phyloP scores from a whole-genome alignment of 2,113 vertebrate genomes.

The Vidua macroura region DNA sequence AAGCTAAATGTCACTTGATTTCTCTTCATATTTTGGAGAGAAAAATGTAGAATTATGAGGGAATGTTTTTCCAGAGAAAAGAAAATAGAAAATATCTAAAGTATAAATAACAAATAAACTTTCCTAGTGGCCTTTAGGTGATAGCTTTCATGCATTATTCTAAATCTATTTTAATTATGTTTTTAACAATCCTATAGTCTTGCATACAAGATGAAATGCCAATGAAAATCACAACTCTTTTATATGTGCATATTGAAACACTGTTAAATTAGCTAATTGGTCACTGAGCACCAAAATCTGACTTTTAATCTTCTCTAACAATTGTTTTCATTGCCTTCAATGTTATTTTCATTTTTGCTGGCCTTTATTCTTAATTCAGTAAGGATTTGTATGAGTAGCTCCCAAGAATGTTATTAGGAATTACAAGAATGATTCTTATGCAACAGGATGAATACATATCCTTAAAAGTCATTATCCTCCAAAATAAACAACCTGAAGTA shows the following conservation, averaged over 20 bases:
- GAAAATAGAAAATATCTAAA: neutral
- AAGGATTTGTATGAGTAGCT: neutral
- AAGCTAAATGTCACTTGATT: conserved; percentile 33
- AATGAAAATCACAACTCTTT: neutral
- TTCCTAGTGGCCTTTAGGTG: neutral
- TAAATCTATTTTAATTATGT: neutral
- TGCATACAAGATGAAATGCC: neutral
- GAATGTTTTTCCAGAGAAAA: neutral
- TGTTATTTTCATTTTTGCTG: neutral
- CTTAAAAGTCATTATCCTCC: neutral
- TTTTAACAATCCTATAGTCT: neutral
- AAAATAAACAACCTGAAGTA: neutral
- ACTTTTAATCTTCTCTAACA: neutral
- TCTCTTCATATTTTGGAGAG: neutral
- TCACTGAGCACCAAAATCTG: neutral
- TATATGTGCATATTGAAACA: neutral
- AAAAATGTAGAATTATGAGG: neutral
- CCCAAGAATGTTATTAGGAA: neutral
- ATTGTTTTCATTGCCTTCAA: neutral
- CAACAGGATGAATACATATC: neutral
- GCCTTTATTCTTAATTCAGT: neutral
- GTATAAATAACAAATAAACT: conserved; percentile 20
- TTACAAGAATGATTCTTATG: neutral
- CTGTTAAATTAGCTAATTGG: neutral
- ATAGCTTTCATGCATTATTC: neutral